Base-by-base conservation (phyloP, 2,797 vertebrate genomes). In the Lerista edwardsae region DNA sequence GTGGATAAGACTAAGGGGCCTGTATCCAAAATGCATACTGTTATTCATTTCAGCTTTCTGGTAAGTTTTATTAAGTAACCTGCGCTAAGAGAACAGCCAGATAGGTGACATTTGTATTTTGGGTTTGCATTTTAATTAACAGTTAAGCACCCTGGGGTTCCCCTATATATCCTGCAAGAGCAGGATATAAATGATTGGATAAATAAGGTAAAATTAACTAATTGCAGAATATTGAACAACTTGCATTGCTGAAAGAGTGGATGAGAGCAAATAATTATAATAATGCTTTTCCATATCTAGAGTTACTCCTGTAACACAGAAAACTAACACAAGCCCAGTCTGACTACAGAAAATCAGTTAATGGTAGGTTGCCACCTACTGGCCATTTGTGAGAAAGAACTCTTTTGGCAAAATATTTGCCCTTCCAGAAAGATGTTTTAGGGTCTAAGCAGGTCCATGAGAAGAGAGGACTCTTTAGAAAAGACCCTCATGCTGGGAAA, bases 301-400 rank as follows among this genome's bases (percentile, higher is more conserved):
- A 80, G 88, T 19, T 85, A 17, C 91, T 78, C 39, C 11, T 2
- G 81, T 34, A 91, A 92, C 84, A 89, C 23, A 55, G 85, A 83
- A 80, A 91, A 89, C 90, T 6, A 88, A 87, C 77, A 23, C 36
- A 71, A 64, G 73, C 31, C 29, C 67, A 73, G 75, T 0, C 87
- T 68, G n/a, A n/a, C 68, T 75, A 84, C 47, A 80, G 82, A 75
- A 23, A 88, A 94, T 96, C 93, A 89, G 90, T 94, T 94, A 95
- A 95, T 96, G 93, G 95, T 86, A 86, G 87, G 94, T 93, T 95
- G 96, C 96, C 96, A 96, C 95, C 96, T 97, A 93, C 96, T 91
- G 95, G 95, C 81, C 61, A 80, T 14, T 0, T 29, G 4, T 34
- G 14, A 86, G 86, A 94, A 94, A 29, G 71, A 80, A 76, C 62